Base-by-base conservation (phyloP, 2,797 vertebrate species). In the Lindbergichthys nudifrons region DNA sequence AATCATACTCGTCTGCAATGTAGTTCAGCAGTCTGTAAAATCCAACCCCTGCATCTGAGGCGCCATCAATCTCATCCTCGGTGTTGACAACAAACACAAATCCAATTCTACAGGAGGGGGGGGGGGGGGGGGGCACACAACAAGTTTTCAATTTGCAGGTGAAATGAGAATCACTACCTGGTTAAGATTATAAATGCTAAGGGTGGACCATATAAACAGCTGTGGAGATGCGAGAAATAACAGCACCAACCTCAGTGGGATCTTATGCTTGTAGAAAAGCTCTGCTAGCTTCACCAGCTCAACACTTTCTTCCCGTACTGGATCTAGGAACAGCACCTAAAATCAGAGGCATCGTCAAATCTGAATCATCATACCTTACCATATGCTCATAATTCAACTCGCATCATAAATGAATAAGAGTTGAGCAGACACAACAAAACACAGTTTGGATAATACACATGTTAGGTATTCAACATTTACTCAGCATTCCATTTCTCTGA, bases 21-120 rank as follows among this genome's bases (percentile, higher is more conserved):
- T 97, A 99, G 90, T 96, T 97, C 91, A 98, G 95, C 76, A 96
- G 92, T 90, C 96, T 91, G 95, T 96, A 96, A 87, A 99, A 94
- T 83, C 96, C 97, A 78, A 97, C 91, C 63, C 97, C 97, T 51
- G 95, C 94, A 62, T 98, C 96, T 57, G 91, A 76, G 81, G 90
- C 92, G 79, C 96, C 96, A 93, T 98, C 96, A 79, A 95, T 90
- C 84, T 94, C 92, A 89, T 97, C 96, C 84, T 96, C 90, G 43
- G 94, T 88, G 93, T 91, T 96, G 92, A 99, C 92, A 91, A 97
- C 82, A 90, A 99, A 98, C 89, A 98, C 96, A 92, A 98, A 96
- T 83, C 98, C 98, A 93, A 99, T 97, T 94, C 98, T 99, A 85
- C 57, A 77, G 70, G 32, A 36, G 2, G 8, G 32, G 32, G 26